Evolutionary conservation across 2,797 vertebrate species (phyloP), one percentile per base, ranked within the genome.

Genomic region (Oryzias dopingdopingensis): DNA sequence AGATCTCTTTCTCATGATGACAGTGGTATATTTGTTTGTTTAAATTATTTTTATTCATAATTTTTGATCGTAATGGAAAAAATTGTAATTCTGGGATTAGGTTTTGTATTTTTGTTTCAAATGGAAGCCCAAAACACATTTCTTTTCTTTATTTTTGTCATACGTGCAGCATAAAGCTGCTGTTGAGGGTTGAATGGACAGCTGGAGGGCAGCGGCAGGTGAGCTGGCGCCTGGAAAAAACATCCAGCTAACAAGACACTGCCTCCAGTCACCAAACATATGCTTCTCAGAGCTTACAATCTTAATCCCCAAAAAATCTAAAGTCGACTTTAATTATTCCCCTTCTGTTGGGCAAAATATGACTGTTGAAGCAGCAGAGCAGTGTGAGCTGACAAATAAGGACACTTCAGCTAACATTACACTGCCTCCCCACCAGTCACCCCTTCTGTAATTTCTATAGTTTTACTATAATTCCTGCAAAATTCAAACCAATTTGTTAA

Each of bases 191-290:
- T 32, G 3, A 49, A 57, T 73, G 82, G 86, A 79, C 76, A 89
- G 90, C 79, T 86, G 82, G 90, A 86, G 52, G 89, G 94, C 95
- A 96, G 86, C 50, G 90, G 88, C 85, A 90, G 65, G 93, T 92
- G 90, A 95, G 92, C 94, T 92, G 94, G 83, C 85, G 71, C 56
- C 66, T 45, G 40, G 68, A 79, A 4, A 4, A 79, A 61, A 42
- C 86, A 65, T 94, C 92, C 95, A 96, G 94, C 94, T 94, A 95
- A 95, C 94, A 86, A 85, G 91, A 93, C 94, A 96, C 96, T 96
- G 95, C 95, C 95, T 83, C 46, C 83, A 88, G 74, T 90, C 90
- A 69, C 74, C 93, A 91, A 92, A 79, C 14, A 44, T 18, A 6
- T 16, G 15, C n/a, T 16, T 4, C 18, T 2, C 29, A 14, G 1